phyloP scores from a whole-genome alignment of 2,888 invertebrate species.

The Andrena flavipes region DNA sequence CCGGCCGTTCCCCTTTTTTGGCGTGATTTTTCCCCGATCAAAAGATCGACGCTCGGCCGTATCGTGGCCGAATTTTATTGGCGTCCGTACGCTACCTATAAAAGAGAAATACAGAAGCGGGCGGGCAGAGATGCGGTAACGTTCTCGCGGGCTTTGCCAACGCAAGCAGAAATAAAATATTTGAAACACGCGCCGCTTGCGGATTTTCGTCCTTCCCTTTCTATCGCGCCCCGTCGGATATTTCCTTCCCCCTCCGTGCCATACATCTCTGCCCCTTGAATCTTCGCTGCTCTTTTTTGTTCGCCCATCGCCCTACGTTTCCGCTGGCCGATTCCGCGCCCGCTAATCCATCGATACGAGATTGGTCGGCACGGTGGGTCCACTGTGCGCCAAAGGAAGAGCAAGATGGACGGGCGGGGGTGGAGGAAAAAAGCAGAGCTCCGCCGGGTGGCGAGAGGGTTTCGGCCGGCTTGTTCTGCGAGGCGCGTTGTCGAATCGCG shows the following conservation, averaged over 20 bases:
- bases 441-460: background rate
- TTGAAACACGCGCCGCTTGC: slow-evolving; percentile 76
- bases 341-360: slow-evolving; percentile 79
- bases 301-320: slow-evolving; percentile 46
- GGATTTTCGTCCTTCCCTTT: slow-evolving; percentile 11
- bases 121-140: slow-evolving; percentile 39
- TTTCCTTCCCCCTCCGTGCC: background rate
- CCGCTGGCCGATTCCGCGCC: slow-evolving; percentile 47
- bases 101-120: slow-evolving; percentile 49
- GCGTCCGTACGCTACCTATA: slow-evolving; percentile 55
- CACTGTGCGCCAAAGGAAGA: background rate
- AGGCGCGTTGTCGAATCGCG: slow-evolving; percentile 49
- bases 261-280: background rate
- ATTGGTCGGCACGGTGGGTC: slow-evolving; percentile 25
- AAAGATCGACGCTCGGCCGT: slow-evolving; percentile 58
- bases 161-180: slow-evolving; percentile 81
- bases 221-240: slow-evolving; percentile 12
- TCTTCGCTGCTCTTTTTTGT: slow-evolving; percentile 46
- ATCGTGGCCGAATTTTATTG: slow-evolving; percentile 66
- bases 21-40: slow-evolving; percentile 68
- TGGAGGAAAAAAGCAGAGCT: background rate
- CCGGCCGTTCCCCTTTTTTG: slow-evolving; percentile 53
- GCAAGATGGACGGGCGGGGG: background rate
- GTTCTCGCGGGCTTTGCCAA: slow-evolving; percentile 76
- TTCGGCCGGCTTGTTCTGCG: slow-evolving; percentile 13